phyloP scores from a whole-genome alignment of 2,888 invertebrate genomes.

The Tetanocera ferruginea region DNA sequence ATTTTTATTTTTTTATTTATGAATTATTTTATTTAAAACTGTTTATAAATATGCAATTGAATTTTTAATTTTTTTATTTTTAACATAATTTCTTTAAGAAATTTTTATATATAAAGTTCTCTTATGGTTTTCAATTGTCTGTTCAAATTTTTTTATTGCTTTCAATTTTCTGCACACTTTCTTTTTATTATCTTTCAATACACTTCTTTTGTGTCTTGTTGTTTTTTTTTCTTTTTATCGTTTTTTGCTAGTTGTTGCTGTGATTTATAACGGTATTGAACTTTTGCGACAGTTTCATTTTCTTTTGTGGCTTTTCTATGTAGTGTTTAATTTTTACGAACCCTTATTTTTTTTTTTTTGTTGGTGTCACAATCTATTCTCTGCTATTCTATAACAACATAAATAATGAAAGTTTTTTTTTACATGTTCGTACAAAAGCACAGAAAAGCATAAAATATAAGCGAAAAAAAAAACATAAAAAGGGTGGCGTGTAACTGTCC shows the following conservation, averaged over 20 bases:
- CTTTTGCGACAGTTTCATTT: slow-evolving; percentile 29
- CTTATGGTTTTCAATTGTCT: too few species aligned
- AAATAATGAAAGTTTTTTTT: slow-evolving; percentile 15
- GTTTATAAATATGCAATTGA: too few species aligned
- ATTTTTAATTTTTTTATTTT: too few species aligned
- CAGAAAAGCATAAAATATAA: slow-evolving; percentile 39
- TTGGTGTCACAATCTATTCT: background rate
- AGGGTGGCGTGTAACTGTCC: slow-evolving; percentile 65
- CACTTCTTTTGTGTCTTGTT: background rate
- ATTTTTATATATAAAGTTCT: too few species aligned
- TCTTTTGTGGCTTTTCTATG: slow-evolving; percentile 12
- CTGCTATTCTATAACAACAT: background rate
- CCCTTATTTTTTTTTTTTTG: background rate
- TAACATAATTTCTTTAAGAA: too few species aligned
- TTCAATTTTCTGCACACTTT: too few species aligned
- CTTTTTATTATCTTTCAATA: background rate
- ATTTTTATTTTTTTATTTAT: too few species aligned
- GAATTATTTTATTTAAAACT: too few species aligned
- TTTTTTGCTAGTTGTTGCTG: background rate
- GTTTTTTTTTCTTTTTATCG: background rate
- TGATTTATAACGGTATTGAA: slow-evolving; percentile 28
- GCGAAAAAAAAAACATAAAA: slow-evolving; percentile 58
- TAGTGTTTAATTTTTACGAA: background rate
- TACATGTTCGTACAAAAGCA: slow-evolving; percentile 38
- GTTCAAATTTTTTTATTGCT: too few species aligned